Evolutionary conservation across 2,888 invertebrate genomes (phyloP).

Genomic region (Lasioglossum oenotherae): DNA sequence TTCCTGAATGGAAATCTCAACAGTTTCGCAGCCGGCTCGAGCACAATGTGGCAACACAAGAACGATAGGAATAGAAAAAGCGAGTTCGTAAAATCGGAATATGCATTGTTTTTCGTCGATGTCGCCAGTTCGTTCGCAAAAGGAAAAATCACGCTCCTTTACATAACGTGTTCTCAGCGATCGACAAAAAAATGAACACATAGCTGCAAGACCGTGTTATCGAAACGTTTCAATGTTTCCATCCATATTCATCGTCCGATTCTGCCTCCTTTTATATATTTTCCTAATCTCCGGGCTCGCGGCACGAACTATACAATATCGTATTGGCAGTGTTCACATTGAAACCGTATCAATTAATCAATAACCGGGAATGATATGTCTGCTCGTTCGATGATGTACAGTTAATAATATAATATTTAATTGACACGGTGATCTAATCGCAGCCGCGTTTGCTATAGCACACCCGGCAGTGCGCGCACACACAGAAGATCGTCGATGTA

Average conservation of each 20-base stretch:
- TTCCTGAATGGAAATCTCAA: background rate
- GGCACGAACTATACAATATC: slow-evolving; percentile 14
- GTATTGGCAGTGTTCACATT: background rate
- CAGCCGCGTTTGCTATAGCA: background rate
- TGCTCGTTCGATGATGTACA: background rate
- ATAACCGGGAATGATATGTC: slow-evolving; percentile 27
- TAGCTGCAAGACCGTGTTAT: slow-evolving; percentile 44
- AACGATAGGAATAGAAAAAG: background rate
- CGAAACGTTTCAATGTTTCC: slow-evolving; percentile 36
- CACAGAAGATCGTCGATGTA: background rate
- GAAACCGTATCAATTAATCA: slow-evolving; percentile 25
- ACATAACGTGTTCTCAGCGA: slow-evolving; percentile 43
- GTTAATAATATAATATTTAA: slow-evolving; percentile 36
- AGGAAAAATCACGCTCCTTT: slow-evolving; percentile 17
- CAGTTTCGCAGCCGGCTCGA: background rate
- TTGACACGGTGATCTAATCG: slow-evolving; percentile 4
- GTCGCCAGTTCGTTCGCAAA: background rate
- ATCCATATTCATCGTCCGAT: slow-evolving; percentile 48
- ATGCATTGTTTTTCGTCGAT: background rate
- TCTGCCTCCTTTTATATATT: slow-evolving; percentile 30
- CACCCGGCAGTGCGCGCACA: background rate
- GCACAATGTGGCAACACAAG: background rate
- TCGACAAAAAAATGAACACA: slow-evolving; percentile 35
- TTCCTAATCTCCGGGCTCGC: slow-evolving; percentile 9
- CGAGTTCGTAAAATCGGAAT: background rate